Evolutionary conservation across 53 echinoderm and acorn worm genomes (phyloP).

Genomic region (Zoroaster sp.): DNA sequence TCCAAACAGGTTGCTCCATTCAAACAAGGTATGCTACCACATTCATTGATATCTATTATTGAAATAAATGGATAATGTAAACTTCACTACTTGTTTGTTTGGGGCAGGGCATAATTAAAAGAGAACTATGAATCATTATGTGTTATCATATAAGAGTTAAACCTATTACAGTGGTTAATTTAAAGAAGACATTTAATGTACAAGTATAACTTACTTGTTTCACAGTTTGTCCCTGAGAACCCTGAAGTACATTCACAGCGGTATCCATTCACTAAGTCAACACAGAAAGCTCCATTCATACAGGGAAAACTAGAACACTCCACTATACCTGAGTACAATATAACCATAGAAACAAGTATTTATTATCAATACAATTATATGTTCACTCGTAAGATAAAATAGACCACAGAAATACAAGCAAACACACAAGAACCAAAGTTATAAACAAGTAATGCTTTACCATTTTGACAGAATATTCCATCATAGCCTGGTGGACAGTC

Average conservation of each 20-base stretch:
- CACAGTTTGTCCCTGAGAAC: conserved; percentile 5
- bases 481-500: conserved; percentile 35
- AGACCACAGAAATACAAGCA: neutral
- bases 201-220: neutral
- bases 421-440: neutral
- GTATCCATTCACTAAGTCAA: conserved; percentile 12
- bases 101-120: neutral
- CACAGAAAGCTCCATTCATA: conserved; percentile 42
- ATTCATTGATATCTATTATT: neutral
- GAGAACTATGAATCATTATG: neutral
- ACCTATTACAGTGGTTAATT: neutral
- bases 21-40: conserved; percentile 26
- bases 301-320: conserved; percentile 31
- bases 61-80: neutral
- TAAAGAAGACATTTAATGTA: neutral
- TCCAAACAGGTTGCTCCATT: conserved; percentile 46
- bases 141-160: neutral
- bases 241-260: conserved; percentile 22
- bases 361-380: neutral
- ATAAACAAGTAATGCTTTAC: neutral
- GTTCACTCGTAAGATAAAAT: neutral
- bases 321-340: neutral
- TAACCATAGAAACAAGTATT: neutral
- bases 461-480: conserved; percentile 11
- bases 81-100: neutral